Evolutionary conservation across 1,140 invertebrate species (phyloP).

Genomic region (Brachystomella parvula): DNA sequence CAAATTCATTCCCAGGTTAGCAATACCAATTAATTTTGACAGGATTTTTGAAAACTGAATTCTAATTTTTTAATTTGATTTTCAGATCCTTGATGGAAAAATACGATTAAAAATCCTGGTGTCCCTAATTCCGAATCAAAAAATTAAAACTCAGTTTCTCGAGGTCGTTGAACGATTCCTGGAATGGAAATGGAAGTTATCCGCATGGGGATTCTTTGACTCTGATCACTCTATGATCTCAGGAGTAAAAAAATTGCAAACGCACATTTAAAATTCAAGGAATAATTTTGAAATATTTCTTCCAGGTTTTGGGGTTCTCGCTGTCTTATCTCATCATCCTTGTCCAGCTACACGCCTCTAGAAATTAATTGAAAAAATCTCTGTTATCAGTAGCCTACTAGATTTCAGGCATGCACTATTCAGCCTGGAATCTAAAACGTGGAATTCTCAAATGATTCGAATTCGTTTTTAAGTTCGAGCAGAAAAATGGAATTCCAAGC

Average conservation of each 20-base stretch:
- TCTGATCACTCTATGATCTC: background rate
- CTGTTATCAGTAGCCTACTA: background rate
- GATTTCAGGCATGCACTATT: too few relatives aligned
- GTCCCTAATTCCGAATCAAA: background rate
- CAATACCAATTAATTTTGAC: background rate
- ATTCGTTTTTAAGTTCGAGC: background rate
- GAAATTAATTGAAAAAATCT: too few relatives aligned
- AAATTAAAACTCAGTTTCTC: background rate
- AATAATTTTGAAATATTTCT: background rate
- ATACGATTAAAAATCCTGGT: background rate
- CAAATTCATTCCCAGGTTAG: background rate
- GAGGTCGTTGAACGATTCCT: background rate
- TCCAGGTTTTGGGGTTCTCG: background rate
- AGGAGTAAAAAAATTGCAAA: background rate
- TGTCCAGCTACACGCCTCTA: background rate
- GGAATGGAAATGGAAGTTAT: conserved; percentile 3
- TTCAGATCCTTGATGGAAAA: background rate
- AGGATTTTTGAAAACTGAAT: background rate
- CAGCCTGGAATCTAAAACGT: too few relatives aligned
- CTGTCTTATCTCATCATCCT: background rate
- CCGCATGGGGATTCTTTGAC: background rate
- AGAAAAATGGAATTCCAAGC: too few relatives aligned
- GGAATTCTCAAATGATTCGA: too few relatives aligned
- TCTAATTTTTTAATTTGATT: background rate
- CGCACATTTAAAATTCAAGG: background rate